A percentile compares a stretch with the other conserved stretches of the same genome.
phyloP scores from a whole-genome alignment of 2,113 vertebrate genomes.

The Sinosuthora webbiana region DNA sequence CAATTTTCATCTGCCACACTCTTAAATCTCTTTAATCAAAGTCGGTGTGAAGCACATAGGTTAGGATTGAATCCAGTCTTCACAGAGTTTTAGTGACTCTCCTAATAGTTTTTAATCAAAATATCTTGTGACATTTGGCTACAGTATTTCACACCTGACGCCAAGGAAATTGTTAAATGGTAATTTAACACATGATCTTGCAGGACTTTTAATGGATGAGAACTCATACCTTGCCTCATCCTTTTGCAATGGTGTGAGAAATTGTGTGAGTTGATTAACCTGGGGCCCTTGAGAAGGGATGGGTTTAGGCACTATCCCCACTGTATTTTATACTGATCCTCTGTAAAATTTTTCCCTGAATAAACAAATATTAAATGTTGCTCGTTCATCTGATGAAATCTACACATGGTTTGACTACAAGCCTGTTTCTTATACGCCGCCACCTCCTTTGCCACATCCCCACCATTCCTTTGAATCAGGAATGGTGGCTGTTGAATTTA shows the following conservation, averaged over 20 bases:
- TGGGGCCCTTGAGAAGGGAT: not conserved
- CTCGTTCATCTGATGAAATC: not conserved
- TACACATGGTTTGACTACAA: not conserved
- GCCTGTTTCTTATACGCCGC: not conserved
- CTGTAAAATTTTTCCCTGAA: not conserved
- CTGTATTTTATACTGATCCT: not conserved
- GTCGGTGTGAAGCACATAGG: not conserved
- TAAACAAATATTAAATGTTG: not conserved
- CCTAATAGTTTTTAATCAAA: not conserved
- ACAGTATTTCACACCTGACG: not conserved
- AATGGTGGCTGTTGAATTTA: slow-evolving; percentile 43
- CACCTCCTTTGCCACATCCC: not conserved
- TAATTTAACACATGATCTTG: not conserved
- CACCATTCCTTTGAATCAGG: slow-evolving; percentile 6
- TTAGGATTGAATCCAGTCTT: not conserved
- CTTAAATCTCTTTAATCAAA: not conserved
- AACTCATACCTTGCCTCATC: not conserved
- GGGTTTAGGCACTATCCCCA: not conserved
- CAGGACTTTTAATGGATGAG: not conserved
- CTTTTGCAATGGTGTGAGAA: not conserved
- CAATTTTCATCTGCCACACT: not conserved
- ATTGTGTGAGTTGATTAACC: not conserved
- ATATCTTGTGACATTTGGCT: not conserved
- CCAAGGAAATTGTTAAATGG: not conserved
- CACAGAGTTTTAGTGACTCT: not conserved